Base-by-base conservation (phyloP, 2,888 invertebrate species). In the Melanargia galathea region DNA sequence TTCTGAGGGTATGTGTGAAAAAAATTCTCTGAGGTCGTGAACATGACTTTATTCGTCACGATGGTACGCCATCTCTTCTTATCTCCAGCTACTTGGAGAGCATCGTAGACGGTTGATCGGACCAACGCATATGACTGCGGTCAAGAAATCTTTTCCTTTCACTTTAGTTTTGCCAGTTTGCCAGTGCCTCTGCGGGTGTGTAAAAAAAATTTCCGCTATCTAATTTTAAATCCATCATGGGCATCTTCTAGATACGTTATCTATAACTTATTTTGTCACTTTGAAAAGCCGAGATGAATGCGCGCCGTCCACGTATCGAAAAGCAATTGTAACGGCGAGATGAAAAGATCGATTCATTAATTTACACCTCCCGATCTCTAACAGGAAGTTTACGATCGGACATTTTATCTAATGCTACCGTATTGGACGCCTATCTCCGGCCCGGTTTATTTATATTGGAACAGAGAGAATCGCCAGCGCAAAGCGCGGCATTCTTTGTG, bases 351-450 rank as follows among this genome's bases (percentile, higher is more conserved):
- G 82, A 86, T 87, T 82, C 80, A 77, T 84, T 84, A 87, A 88
- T 89, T 87, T 86, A 88, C 86, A 86, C 87, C 86, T 87, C 83
- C 82, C 78, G 83, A 84, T 86, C 81, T 78, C 77, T 74, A 78
- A 76, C 84, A 84, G 88, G 90, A 87, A 88, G 89, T 90, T 90
- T 89, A 89, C 87, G 79, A 84, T 83, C 83, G 84, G 83, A 82
- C 82, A 87, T 87, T 88, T 86, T 86, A 87, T 89, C 87, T 87
- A 86, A 86, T 78, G 82, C 84, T 82, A 83, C 83, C 79, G 87
- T 82, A 79, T 78, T 79, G 81, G 75, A 78, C 76, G 79, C 73
- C 73, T 73, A 74, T 78, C 70, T 71, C 71, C 71, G 74, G 71
- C 68, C 67, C 72, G 71, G 85, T 82, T 84, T 89, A 87, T 89